Evolutionary conservation across 2,888 invertebrate species (phyloP).

Genomic region (Helleia helle): DNA sequence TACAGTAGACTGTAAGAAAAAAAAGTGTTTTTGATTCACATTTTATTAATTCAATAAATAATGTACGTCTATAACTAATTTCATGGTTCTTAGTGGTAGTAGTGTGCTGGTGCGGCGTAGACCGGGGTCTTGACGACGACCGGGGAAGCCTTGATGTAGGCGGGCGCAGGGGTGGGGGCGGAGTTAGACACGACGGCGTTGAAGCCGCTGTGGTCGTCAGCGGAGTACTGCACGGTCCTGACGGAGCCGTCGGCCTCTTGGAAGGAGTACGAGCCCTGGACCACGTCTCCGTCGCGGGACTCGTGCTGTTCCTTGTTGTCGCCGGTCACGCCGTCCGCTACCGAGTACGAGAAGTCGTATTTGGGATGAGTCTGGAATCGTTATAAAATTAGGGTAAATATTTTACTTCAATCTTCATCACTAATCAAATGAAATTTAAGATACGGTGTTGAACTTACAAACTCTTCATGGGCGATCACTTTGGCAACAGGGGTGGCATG

Average conservation of each 20-base stretch:
- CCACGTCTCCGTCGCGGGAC: slow-evolving; percentile 57
- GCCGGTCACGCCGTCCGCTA: slow-evolving; percentile 64
- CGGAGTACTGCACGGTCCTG: slow-evolving; percentile 63
- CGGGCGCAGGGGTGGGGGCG: slow-evolving; percentile 39
- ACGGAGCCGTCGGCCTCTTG: slow-evolving; percentile 65
- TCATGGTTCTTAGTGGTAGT: too few relatives aligned
- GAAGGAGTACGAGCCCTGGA: slow-evolving; percentile 65
- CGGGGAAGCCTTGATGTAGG: slow-evolving; percentile 31
- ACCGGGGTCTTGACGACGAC: neutral
- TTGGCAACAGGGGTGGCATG: slow-evolving; percentile 26
- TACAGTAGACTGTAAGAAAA: too few relatives aligned
- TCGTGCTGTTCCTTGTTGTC: slow-evolving; percentile 67
- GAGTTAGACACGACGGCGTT: slow-evolving; percentile 47
- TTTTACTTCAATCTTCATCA: neutral
- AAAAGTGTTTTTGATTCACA: too few relatives aligned
- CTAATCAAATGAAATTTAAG: neutral
- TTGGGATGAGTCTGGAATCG: slow-evolving; percentile 35
- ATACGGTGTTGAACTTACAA: slow-evolving; percentile 17
- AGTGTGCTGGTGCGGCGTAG: neutral
- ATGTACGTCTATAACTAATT: too few relatives aligned
- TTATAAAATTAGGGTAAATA: too few relatives aligned
- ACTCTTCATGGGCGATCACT: slow-evolving; percentile 28
- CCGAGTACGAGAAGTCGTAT: slow-evolving; percentile 61
- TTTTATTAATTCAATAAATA: too few relatives aligned
- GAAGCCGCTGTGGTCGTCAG: slow-evolving; percentile 58